Conservation (phyloP, 2,113 vertebrate species). For the Pyxicephalus adspersus region DNA sequence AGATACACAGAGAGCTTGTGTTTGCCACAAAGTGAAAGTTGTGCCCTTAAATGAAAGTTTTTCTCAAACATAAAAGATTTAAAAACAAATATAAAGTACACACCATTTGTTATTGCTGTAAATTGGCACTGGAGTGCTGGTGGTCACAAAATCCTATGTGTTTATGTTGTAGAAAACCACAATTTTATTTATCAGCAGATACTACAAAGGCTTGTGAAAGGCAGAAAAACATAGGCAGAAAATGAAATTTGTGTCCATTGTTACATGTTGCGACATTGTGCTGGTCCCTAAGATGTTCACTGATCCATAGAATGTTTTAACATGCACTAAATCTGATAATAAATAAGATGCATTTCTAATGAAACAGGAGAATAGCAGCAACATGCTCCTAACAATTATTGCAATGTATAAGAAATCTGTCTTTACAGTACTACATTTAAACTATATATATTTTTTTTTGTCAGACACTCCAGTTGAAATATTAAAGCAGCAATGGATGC, state of each 20-base stretch:
- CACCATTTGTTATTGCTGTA: slow-evolving; percentile 30
- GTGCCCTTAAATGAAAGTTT: slow-evolving; percentile 22
- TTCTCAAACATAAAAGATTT: slow-evolving; percentile 13
- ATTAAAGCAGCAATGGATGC: slow-evolving; percentile 29
- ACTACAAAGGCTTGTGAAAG: not conserved
- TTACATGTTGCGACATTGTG: not conserved
- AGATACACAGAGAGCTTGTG: not conserved
- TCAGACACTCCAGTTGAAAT: slow-evolving; percentile 2
- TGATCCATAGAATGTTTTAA: not conserved
- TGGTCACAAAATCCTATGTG: not conserved
- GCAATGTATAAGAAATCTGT: slow-evolving; percentile 60
- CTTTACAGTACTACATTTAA: slow-evolving; percentile 62
- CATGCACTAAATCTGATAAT: slow-evolving; percentile 17
- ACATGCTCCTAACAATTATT: slow-evolving; percentile 62
- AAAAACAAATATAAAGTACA: slow-evolving; percentile 7
- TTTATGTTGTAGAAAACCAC: not conserved
- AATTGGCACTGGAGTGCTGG: not conserved
- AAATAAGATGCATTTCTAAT: slow-evolving; percentile 4
- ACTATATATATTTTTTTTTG: not conserved
- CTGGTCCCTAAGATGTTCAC: slow-evolving; percentile 12
- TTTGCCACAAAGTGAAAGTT: slow-evolving; percentile 12
- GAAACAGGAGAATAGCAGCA: slow-evolving; percentile 8
- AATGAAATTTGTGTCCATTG: not conserved
- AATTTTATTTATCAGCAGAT: not conserved
- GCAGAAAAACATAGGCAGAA: not conserved